Evolutionary conservation across 2,888 invertebrate species (phyloP), one percentile per base, ranked within the genome.

Genomic region (Aricia artaxerxes): DNA sequence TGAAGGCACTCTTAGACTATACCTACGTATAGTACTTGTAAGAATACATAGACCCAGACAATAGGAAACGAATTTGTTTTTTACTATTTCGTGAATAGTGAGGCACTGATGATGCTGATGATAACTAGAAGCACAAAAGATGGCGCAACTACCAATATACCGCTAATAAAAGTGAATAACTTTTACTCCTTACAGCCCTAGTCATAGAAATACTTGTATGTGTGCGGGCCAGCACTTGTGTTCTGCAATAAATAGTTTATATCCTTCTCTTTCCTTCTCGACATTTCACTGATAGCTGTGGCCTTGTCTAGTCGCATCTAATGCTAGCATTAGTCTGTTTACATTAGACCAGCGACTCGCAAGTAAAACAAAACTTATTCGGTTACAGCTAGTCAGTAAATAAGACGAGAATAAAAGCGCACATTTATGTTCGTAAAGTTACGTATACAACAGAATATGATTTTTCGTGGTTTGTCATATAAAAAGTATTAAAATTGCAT

Each of bases 261-360:
- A 89, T 88, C 94, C 91, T 88, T 94, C 94, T 94, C 94, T 93
- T 93, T 94, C 93, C 89, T 89, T 90, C 94, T 92, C 93, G 91
- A 93, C 94, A 94, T 94, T 94, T 94, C 93, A 93, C 93, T 93
- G 94, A 94, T 94, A 94, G 93, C 91, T 92, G 88, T 91, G 93
- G 94, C 94, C 94, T 94, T 93, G 94, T 94, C 94, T 94, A 94
- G 93, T 94, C 93, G 92, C 94, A 94, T 94, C 94, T 94, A 94
- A 94, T 93, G 92, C 93, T 92, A 90, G 93, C 91, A 86, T 92
- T 93, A 93, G 94, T 90, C 85, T 85, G 91, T 94, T 94, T 88
- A 90, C 86, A 89, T 83, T 81, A 81, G 79, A 79, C 81, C 75
- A 78, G 79, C 79, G 82, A 85, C 83, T 81, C 81, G 83, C 83